phyloP scores from a whole-genome alignment of 2,113 vertebrate genomes.

The Eretmochelys imbricata region DNA sequence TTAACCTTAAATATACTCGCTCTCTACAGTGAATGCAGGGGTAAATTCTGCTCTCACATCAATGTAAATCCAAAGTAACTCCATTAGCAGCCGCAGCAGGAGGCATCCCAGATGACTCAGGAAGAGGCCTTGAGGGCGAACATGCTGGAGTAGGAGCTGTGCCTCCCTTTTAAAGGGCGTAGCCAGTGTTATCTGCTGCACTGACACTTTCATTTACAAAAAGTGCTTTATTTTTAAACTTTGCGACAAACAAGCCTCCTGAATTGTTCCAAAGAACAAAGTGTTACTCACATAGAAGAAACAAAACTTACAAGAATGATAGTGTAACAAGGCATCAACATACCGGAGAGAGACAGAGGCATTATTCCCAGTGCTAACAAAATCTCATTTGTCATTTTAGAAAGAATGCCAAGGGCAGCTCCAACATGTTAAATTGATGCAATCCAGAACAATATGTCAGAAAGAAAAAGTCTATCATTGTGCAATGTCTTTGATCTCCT shows the following conservation, averaged over 20 bases:
- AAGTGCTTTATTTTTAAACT: background rate
- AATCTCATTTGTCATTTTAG: background rate
- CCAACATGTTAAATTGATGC: background rate
- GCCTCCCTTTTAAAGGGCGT: background rate
- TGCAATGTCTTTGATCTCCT: background rate
- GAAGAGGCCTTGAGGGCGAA: background rate
- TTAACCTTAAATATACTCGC: background rate
- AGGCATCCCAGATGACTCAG: background rate
- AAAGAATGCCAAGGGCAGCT: background rate
- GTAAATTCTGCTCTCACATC: background rate
- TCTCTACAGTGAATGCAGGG: background rate
- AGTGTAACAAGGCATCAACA: background rate
- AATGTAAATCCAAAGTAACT: background rate
- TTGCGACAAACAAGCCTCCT: background rate
- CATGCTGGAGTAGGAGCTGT: background rate
- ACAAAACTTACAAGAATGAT: background rate
- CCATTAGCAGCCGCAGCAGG: background rate
- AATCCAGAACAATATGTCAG: background rate
- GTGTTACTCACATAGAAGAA: background rate
- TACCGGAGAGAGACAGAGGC: background rate
- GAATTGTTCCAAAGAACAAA: background rate
- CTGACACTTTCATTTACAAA: rapidly evolving
- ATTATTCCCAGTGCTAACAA: background rate
- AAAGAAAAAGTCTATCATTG: background rate
- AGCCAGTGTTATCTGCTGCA: background rate